These are phyloP conservation scores for Scelioninae gen. 2 DNA, from an alignment of 2,888 invertebrate genomes.

Conservation along the genomic window DNA sequence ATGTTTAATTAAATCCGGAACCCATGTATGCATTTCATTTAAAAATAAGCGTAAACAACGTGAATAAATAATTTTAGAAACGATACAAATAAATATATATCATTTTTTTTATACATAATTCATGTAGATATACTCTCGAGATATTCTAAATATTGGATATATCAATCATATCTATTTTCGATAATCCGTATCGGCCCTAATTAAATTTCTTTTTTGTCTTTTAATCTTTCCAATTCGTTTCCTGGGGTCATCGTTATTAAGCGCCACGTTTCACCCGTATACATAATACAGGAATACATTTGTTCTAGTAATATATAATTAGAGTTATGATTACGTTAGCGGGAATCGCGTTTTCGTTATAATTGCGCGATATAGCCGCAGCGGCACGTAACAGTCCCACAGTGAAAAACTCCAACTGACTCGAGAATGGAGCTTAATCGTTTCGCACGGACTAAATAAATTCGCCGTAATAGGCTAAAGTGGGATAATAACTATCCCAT, in stretches of 20 bases:
- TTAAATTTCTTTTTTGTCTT: background rate
- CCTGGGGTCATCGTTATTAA: constrained; percentile 6
- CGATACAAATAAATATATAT: too few species aligned
- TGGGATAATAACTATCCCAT: constrained; percentile 50
- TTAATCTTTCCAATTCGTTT: background rate
- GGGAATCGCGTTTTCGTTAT: constrained; percentile 45
- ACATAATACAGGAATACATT: constrained; percentile 38
- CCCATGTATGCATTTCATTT: too few species aligned
- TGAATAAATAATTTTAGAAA: too few species aligned
- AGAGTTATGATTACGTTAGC: constrained; percentile 53
- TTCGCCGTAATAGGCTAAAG: constrained; percentile 53
- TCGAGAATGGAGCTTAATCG: constrained; percentile 56
- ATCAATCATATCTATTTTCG: background rate
- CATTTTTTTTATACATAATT: too few species aligned
- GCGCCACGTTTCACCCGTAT: constrained; percentile 28
- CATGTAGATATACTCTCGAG: too few species aligned
- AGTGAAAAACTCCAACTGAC: constrained; percentile 47
- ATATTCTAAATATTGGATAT: too few species aligned
- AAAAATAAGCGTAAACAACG: too few species aligned
- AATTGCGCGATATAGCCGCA: constrained; percentile 48
- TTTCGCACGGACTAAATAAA: constrained; percentile 50
- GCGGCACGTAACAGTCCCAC: constrained; percentile 47
- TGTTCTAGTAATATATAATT: constrained; percentile 50
- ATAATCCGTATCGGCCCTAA: background rate
- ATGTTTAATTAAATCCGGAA: too few species aligned